Percentiles rank a stretch among this genome's conserved stretches.
phyloP scores from a whole-genome alignment of 2,113 vertebrate species.

The Grammomys surdaster region DNA sequence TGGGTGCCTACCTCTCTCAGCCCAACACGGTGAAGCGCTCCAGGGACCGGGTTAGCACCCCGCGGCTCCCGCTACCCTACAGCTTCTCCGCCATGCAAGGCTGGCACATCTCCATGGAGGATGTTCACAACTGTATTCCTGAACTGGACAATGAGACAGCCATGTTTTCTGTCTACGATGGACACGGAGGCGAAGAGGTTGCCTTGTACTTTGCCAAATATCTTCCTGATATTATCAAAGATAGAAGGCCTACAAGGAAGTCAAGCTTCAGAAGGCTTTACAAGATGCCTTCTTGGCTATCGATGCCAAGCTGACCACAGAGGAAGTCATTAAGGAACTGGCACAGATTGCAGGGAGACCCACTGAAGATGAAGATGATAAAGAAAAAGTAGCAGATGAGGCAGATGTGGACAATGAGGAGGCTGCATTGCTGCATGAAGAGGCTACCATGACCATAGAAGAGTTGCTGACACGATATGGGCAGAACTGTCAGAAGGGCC shows the following conservation, averaged over 20 bases:
- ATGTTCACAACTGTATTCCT: conserved; percentile 98
- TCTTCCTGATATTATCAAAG: conserved; percentile 97
- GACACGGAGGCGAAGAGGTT: conserved; percentile 99
- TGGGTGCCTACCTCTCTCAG: conserved; percentile 98
- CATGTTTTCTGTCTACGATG: conserved; percentile 99
- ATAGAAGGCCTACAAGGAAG: conserved; percentile 97
- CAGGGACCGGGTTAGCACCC: conserved; percentile 89
- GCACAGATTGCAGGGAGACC: conserved; percentile 96
- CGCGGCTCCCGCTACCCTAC: conserved; percentile 91
- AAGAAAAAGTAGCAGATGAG: conserved; percentile 97
- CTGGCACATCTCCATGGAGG: conserved; percentile 99
- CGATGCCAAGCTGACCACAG: conserved; percentile 95
- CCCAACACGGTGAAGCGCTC: conserved; percentile 96
- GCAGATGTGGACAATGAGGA: conserved; percentile 99
- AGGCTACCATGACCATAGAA: conserved; percentile 99
- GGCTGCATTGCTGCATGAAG: conserved; percentile 96
- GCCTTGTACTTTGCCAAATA: conserved; percentile 99
- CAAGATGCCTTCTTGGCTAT: conserved; percentile 98
- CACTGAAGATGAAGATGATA: conserved; percentile 91
- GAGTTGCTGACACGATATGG: conserved; percentile 97
- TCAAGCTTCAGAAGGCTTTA: conserved; percentile 98
- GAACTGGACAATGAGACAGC: conserved; percentile 97
- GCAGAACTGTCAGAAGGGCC: conserved; percentile 94
- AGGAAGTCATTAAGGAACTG: conserved; percentile 97
- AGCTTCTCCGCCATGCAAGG: conserved; percentile 99